phyloP scores from a whole-genome alignment of 2,113 vertebrate species.

The Callionymus lyra region DNA sequence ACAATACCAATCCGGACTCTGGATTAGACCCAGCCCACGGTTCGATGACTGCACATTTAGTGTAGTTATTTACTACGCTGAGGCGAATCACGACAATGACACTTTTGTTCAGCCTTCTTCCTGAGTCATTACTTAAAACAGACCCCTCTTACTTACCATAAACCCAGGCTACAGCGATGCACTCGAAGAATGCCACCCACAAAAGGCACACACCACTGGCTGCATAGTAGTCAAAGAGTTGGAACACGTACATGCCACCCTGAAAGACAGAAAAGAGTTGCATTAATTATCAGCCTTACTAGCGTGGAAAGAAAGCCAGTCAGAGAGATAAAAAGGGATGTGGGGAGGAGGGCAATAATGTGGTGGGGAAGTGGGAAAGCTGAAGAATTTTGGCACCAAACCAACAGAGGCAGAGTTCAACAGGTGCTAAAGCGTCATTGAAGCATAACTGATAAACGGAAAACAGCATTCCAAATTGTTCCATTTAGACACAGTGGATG shows the following conservation, averaged over 20 bases:
- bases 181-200: conserved; percentile 99
- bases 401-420: conserved; percentile 51
- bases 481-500: conserved; percentile 32
- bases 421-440: conserved; percentile 52
- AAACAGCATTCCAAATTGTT: conserved; percentile 46
- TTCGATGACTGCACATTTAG: conserved; percentile 17
- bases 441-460: conserved; percentile 35
- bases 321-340: conserved; percentile 10
- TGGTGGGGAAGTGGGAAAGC: conserved; percentile 1
- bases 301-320: conserved; percentile 6
- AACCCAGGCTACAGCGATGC: conserved; percentile 98
- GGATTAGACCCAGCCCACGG: no score
- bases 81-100: conserved; percentile 22
- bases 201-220: conserved; percentile 99
- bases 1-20: no score
- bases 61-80: conserved; percentile 31
- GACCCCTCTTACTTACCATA: conserved; percentile 79
- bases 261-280: conserved; percentile 44
- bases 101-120: conserved; percentile 31
- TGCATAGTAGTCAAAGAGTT: conserved; percentile 99
- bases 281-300: conserved; percentile 18
- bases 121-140: conserved; percentile 22
- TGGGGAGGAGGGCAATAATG: conserved; percentile 5
- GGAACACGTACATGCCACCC: conserved; percentile 99
- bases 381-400: conserved; percentile 36